Evolutionary conservation across 2,888 invertebrate species (phyloP).

Genomic region (Spicauda simplicius): DNA sequence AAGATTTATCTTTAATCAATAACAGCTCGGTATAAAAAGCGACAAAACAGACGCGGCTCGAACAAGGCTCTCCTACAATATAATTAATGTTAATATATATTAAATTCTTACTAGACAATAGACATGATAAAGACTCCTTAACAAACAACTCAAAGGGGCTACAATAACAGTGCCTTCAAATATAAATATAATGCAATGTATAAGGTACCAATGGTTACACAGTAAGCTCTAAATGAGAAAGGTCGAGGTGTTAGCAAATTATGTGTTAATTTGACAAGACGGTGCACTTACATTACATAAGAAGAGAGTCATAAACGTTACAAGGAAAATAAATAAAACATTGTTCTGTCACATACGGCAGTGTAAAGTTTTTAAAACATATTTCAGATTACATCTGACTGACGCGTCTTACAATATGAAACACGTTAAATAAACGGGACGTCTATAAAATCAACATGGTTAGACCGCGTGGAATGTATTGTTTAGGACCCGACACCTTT

Average conservation of each 20-base stretch:
- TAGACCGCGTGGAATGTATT: conserved; percentile 82
- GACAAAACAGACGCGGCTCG: conserved; percentile 72
- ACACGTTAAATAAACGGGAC: conserved; percentile 40
- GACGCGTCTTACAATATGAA: conserved; percentile 45
- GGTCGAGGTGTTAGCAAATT: conserved; percentile 55
- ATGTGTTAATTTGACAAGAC: conserved; percentile 33
- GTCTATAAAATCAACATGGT: conserved; percentile 74
- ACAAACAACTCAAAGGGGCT: conserved; percentile 81
- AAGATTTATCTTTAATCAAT: conserved; percentile 54
- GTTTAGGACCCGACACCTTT: conserved; percentile 81
- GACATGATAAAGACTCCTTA: conserved; percentile 82
- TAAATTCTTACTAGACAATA: conserved; percentile 83
- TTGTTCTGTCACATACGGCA: conserved; percentile 47
- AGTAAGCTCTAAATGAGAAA: conserved; percentile 75
- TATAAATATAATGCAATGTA: conserved; percentile 73
- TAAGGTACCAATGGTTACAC: conserved; percentile 73
- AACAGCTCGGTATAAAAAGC: conserved; percentile 75
- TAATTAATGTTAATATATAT: conserved; percentile 77
- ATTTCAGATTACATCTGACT: conserved; percentile 76
- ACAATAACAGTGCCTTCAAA: conserved; percentile 80
- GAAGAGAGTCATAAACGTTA: conserved; percentile 35
- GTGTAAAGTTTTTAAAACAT: conserved; percentile 67
- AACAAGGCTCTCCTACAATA: conserved; percentile 75
- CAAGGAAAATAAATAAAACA: conserved; percentile 38
- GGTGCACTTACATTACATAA: conserved; percentile 32